A percentile compares a stretch with the other conserved stretches of the same genome.
Evolutionary conservation across 2,113 vertebrate species (phyloP).

Genomic region (Zosterops borbonicus): DNA sequence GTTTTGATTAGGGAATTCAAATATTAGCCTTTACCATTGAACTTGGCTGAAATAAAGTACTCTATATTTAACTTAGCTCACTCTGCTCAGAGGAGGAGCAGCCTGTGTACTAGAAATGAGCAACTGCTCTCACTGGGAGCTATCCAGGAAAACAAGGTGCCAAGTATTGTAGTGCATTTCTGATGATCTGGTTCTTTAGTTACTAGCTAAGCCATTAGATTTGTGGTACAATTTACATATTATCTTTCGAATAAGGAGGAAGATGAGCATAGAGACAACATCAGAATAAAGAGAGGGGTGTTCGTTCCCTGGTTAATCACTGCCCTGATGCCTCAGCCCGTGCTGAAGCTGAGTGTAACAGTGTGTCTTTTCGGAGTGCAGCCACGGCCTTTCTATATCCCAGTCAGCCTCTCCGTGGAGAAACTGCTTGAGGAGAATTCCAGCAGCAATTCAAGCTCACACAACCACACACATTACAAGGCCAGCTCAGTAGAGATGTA

Average conservation of each 20-base stretch:
- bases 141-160: background rate
- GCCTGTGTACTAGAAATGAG: background rate
- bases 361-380: too few species aligned
- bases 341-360: background rate
- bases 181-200: background rate
- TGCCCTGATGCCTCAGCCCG: background rate
- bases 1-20: background rate
- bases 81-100: background rate
- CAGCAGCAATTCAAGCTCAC: too few species aligned
- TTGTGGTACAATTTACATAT: background rate
- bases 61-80: background rate
- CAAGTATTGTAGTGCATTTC: background rate
- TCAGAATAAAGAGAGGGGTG: background rate
- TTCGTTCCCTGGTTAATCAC: background rate
- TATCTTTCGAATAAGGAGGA: background rate
- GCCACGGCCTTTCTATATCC: too few species aligned
- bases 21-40: background rate
- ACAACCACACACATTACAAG: too few species aligned
- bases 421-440: too few species aligned
- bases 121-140: background rate
- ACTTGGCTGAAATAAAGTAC: background rate
- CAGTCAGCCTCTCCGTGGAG: too few species aligned
- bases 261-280: background rate
- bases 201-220: background rate
- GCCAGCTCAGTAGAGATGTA: too few species aligned